Percentiles rank a stretch among this genome's conserved stretches.
Conservation (phyloP, 2,888 invertebrate genomes). For the Drosophila limbata region DNA sequence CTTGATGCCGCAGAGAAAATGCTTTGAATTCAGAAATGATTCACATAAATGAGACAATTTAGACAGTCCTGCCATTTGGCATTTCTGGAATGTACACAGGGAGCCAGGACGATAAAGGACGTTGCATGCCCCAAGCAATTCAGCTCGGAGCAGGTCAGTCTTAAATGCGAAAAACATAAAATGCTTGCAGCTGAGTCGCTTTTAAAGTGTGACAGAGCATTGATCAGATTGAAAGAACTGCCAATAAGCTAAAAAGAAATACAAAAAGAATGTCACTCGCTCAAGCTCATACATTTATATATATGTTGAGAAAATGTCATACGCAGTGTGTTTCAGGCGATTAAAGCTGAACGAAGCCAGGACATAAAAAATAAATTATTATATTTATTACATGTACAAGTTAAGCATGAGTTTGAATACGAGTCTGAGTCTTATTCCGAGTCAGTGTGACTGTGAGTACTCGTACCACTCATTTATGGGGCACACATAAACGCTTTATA, state of each 20-base stretch:
- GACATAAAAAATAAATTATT: slow-evolving; percentile 32
- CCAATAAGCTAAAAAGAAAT: slow-evolving; percentile 10
- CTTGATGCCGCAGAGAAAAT: slow-evolving; percentile 4
- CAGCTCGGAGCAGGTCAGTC: slow-evolving; percentile 14
- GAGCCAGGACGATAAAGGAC: not conserved
- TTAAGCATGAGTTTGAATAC: not conserved
- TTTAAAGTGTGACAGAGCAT: slow-evolving; percentile 22
- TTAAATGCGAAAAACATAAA: slow-evolving; percentile 26
- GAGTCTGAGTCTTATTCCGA: not conserved
- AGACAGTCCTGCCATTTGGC: slow-evolving; percentile 21
- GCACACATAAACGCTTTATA: slow-evolving; percentile 37
- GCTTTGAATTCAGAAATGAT: slow-evolving; percentile 5
- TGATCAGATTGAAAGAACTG: slow-evolving; percentile 22
- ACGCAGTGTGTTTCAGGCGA: slow-evolving; percentile 24
- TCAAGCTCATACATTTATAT: not conserved
- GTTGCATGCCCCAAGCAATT: slow-evolving; percentile 10
- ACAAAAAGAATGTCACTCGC: not conserved
- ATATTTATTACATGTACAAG: slow-evolving; percentile 21
- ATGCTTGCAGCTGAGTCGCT: slow-evolving; percentile 20
- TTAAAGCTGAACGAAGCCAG: slow-evolving; percentile 14
- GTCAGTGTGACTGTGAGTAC: not conserved
- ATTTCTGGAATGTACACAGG: slow-evolving; percentile 14
- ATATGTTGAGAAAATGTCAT: slow-evolving; percentile 4
- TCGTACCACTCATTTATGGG: slow-evolving; percentile 11
- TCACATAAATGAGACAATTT: slow-evolving; percentile 29